phyloP scores from a whole-genome alignment of 2,113 vertebrate species.

The Polyodon spathula region DNA sequence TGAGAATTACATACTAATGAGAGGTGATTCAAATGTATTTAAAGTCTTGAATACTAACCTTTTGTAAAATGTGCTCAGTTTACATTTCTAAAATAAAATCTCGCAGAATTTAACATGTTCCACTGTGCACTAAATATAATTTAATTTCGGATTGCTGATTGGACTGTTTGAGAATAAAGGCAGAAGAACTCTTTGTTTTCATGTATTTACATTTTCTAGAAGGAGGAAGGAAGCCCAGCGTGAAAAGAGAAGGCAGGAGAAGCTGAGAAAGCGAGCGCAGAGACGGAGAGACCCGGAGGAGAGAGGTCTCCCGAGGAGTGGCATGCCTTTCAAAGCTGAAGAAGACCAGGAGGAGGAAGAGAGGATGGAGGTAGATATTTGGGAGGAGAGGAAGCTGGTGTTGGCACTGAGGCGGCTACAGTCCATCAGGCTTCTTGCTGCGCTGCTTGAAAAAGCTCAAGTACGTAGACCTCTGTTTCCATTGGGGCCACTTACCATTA shows the following conservation, averaged over 20 bases:
- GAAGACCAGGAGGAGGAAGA: constrained; percentile 38
- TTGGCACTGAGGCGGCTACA: constrained; percentile 58
- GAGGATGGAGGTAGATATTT: constrained; percentile 37
- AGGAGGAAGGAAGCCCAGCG: constrained; percentile 51
- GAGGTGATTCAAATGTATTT: too few species aligned
- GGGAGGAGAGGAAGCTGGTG: constrained; percentile 58
- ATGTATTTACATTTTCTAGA: constrained; percentile 23
- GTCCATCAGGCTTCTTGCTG: constrained; percentile 52
- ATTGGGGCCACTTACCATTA: too few species aligned
- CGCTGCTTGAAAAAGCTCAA: constrained; percentile 58
- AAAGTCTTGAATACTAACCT: too few species aligned
- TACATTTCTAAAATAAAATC: too few species aligned
- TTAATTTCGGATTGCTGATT: too few species aligned
- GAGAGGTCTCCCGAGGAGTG: constrained; percentile 38
- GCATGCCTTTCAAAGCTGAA: constrained; percentile 37
- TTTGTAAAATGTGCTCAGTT: too few species aligned
- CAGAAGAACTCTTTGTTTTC: too few species aligned
- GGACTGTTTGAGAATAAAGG: too few species aligned
- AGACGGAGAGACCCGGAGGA: constrained; percentile 50
- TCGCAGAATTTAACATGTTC: too few species aligned
- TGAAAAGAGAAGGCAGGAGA: constrained; percentile 55
- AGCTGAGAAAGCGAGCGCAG: constrained; percentile 47
- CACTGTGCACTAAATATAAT: too few species aligned
- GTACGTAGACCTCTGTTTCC: too few species aligned
- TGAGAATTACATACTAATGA: too few species aligned